phyloP scores from a whole-genome alignment of 1,140 invertebrate species.

The Drosophila sulfurigaster region DNA sequence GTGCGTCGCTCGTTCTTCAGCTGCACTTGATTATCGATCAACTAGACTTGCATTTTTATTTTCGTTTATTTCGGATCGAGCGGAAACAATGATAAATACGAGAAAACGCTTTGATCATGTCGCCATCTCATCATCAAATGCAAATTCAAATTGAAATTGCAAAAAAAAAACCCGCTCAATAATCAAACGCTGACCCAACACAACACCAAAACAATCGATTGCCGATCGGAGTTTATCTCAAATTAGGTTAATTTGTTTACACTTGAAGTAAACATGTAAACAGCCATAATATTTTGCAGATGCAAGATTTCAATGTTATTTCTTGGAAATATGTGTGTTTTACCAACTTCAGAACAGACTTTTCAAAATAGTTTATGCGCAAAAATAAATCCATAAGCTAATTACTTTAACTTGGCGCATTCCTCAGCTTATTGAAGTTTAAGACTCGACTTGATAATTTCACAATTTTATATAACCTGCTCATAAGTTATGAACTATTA shows the following conservation, averaged over 20 bases:
- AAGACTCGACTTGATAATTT: too few relatives aligned
- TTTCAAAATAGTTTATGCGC: too few relatives aligned
- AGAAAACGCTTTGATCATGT: conserved; percentile 49
- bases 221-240: background rate
- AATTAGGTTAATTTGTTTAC: conserved; percentile 6
- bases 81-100: conserved; percentile 68
- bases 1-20: conserved; percentile 3
- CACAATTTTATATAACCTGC: too few relatives aligned
- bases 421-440: too few relatives aligned
- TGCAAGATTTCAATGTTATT: background rate
- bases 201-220: conserved; percentile 48
- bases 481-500: too few relatives aligned
- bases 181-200: conserved; percentile 49
- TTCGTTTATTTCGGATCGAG: conserved; percentile 5
- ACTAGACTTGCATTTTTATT: conserved; percentile 1
- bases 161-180: conserved; percentile 18
- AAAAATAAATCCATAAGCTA: too few relatives aligned
- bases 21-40: conserved; percentile 48
- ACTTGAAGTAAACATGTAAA: background rate
- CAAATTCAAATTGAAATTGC: conserved; percentile 59
- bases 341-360: too few relatives aligned
- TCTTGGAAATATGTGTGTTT: too few relatives aligned
- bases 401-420: too few relatives aligned
- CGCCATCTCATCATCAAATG: conserved; percentile 54
- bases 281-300: background rate